A percentile compares a stretch with the other conserved stretches of the same genome.
phyloP scores from a whole-genome alignment of 2,113 vertebrate genomes.

The Trogon surrucura region DNA sequence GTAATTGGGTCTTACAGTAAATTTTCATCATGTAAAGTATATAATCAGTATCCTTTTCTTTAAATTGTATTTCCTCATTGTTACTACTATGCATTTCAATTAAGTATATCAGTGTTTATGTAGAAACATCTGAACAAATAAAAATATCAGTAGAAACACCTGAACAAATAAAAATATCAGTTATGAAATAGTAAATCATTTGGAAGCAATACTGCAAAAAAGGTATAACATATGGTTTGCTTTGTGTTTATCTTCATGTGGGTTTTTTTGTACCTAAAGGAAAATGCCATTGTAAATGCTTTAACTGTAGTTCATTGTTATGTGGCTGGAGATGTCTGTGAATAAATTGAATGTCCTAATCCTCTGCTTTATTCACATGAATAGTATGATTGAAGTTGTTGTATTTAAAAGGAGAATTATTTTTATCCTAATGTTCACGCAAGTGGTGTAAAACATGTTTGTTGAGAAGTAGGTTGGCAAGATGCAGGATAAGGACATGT shows the following conservation, averaged over 20 bases:
- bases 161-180: background rate
- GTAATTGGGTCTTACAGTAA: constrained; percentile 12
- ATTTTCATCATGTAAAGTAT: background rate
- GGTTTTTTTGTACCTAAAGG: background rate
- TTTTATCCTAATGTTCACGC: background rate
- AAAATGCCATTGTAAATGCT: background rate
- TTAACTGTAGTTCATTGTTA: background rate
- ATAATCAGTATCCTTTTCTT: background rate
- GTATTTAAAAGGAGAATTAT: background rate
- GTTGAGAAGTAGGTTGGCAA: background rate
- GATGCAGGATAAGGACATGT: background rate
- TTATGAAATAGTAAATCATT: background rate
- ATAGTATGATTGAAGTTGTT: background rate
- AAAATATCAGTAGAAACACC: background rate
- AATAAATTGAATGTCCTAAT: background rate
- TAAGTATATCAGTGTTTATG: background rate
- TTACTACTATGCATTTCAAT: background rate
- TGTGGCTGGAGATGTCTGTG: background rate
- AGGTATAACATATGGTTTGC: background rate
- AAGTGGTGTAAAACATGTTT: background rate
- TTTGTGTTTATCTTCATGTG: background rate
- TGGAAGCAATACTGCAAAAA: background rate
- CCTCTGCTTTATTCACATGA: background rate
- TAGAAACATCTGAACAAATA: background rate
- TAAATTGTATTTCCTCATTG: background rate